Evolutionary conservation across 2,888 invertebrate genomes (phyloP).

Genomic region (Notodonta ziczac): DNA sequence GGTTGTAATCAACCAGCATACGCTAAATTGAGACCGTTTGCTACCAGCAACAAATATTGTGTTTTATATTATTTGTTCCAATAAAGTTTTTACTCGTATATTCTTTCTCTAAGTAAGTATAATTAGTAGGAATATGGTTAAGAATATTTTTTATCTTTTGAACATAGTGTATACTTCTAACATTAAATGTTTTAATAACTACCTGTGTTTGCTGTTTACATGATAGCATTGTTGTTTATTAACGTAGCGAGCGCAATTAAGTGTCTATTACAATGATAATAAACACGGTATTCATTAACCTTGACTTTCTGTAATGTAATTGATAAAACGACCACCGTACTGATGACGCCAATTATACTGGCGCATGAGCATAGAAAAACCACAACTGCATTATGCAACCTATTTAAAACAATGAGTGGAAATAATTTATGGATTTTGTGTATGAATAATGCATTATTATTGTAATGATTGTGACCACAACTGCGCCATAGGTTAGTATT

Average conservation of each 20-base stretch:
- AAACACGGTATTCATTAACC: conserved; percentile 39
- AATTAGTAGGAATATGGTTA: too few relatives aligned
- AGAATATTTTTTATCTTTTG: too few relatives aligned
- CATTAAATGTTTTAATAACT: not conserved
- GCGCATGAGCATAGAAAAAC: not conserved
- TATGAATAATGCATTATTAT: not conserved
- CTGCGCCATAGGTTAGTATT: not conserved
- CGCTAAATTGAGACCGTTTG: too few relatives aligned
- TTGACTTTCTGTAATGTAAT: conserved; percentile 30
- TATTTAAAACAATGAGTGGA: not conserved
- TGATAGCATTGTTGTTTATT: conserved; percentile 35
- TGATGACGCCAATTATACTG: not conserved
- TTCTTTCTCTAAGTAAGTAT: too few relatives aligned
- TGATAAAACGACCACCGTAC: conserved; percentile 15
- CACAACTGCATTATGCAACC: not conserved
- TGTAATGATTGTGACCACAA: not conserved
- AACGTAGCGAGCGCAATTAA: conserved; percentile 32
- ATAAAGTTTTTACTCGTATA: too few relatives aligned
- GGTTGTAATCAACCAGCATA: too few relatives aligned
- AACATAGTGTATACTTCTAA: too few relatives aligned
- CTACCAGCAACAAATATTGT: too few relatives aligned
- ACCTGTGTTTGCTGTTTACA: conserved; percentile 13
- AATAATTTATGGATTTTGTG: not conserved
- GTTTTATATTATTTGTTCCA: too few relatives aligned
- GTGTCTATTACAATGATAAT: conserved; percentile 33